These are phyloP conservation scores for Rhinichthys osculus DNA, from an alignment of 2,797 vertebrate genomes.

Conservation along the genomic window DNA sequence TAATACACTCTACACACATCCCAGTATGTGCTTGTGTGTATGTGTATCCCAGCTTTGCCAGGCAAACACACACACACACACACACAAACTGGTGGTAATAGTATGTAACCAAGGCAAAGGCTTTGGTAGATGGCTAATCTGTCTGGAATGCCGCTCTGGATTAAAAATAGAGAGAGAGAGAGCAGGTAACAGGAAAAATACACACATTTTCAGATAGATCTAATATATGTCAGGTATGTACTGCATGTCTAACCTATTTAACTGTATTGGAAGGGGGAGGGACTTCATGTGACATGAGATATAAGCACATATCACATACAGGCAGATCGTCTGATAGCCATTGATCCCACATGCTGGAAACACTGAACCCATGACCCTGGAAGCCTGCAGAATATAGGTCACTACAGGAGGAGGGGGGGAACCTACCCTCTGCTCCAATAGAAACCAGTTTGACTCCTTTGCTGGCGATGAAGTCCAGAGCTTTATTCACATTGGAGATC, in stretches of 20 bases:
- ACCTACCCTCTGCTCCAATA: slow-evolving; percentile 89
- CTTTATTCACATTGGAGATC: slow-evolving; percentile 93
- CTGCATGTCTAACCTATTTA: slow-evolving; percentile 28
- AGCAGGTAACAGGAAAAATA: neutral
- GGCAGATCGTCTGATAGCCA: slow-evolving; percentile 13
- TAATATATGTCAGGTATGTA: neutral
- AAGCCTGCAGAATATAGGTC: slow-evolving; percentile 40
- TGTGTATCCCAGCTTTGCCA: neutral
- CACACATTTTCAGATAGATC: neutral
- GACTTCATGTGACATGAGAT: slow-evolving; percentile 17
- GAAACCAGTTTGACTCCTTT: slow-evolving; percentile 91
- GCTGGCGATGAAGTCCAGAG: slow-evolving; percentile 88
- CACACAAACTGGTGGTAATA: slow-evolving; percentile 43
- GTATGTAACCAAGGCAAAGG: slow-evolving; percentile 59
- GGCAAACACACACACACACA: slow-evolving; percentile 45
- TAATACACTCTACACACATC: slow-evolving; percentile 57
- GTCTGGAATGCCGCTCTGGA: slow-evolving; percentile 76
- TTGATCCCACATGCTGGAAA: slow-evolving; percentile 19
- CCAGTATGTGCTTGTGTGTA: slow-evolving; percentile 25
- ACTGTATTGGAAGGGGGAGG: neutral
- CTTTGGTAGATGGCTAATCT: slow-evolving; percentile 74
- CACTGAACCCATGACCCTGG: slow-evolving; percentile 39
- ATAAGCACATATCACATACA: slow-evolving; percentile 44
- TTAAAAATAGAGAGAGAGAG: slow-evolving; percentile 50
- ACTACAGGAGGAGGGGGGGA: neutral